These are phyloP conservation scores for Acrocephalus kingi DNA, from an alignment of 2,113 vertebrate species.

Conservation along the genomic window DNA sequence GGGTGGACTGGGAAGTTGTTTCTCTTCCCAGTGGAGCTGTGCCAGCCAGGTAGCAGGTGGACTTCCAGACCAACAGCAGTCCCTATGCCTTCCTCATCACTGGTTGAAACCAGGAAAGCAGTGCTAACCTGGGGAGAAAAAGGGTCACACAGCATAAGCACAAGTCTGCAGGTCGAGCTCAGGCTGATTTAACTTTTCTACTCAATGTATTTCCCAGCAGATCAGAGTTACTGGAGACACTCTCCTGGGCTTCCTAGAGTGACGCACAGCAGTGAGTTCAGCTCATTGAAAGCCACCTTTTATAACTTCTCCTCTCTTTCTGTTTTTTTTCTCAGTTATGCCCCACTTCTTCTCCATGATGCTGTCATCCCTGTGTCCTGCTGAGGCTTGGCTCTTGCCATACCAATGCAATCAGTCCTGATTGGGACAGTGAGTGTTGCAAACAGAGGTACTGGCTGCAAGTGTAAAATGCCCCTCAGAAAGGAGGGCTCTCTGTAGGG, in stretches of 20 bases:
- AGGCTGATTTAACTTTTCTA: not conserved
- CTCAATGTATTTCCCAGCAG: not conserved
- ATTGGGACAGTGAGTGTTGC: not conserved
- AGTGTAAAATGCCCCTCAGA: no score
- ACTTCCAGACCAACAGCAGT: not conserved
- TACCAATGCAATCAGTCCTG: no score
- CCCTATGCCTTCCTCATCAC: no score
- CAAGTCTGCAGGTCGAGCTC: fast-evolving
- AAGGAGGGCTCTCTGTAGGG: not conserved
- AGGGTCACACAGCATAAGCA: not conserved
- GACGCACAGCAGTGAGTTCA: not conserved
- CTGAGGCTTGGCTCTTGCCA: not conserved
- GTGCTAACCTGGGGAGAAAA: not conserved
- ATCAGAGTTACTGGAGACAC: not conserved
- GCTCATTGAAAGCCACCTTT: not conserved
- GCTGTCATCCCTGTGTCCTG: not conserved
- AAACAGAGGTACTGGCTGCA: not conserved
- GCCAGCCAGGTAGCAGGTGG: not conserved
- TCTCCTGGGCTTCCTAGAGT: not conserved
- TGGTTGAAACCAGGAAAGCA: fast-evolving
- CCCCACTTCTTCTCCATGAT: fast-evolving
- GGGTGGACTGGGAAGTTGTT: not conserved
- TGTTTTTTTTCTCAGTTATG: not conserved
- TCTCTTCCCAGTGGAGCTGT: not conserved
- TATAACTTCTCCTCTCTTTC: no score